Evolutionary conservation across 2,113 vertebrate species (phyloP), one percentile per base, ranked within the genome.

Genomic region (Tamias sibiricus): DNA sequence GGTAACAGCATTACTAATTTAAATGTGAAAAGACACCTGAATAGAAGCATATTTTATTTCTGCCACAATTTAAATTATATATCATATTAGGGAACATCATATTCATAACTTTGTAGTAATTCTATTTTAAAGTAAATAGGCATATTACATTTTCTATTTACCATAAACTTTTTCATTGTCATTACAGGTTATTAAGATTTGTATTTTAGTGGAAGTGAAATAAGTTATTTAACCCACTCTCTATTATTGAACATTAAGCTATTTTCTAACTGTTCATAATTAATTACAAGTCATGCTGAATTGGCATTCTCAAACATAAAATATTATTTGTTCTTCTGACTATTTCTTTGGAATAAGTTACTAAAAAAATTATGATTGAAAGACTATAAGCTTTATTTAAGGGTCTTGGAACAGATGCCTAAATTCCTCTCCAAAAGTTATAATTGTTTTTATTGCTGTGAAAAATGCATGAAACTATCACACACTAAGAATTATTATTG

Each of bases 1-100:
- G 97, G 97, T 98, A 98, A 98, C 54, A 76, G 4, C 57, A 76
- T 40, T 79, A 4, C 32, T 95, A 93, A 95, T 96, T 96, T 83
- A 90, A 20, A 49, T 74, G 2, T 47, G 87, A 81, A 68, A 93
- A 87, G 52, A 74, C 28, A 57, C 9, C 1, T 87, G 40, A 81
- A 95, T 2, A 80, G 37, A 13, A 75, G 30, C n/a, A 8, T 20
- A 76, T 72, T 95, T 97, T 20, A 95, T 66, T 96, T 97, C 95
- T 88, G 86, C 37, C 76, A 47, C 24, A 80, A 10, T 80, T 76
- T 96, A 94, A 97, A 95, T 71, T 85, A 35, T 90, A 86, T 57
- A 13, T 17, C 44, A 86, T 89, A 13, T 93, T 88, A 44, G 30
- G 37, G 0, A 0, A 14, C 17, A 62, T 42, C 87, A 88, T 77